These are phyloP conservation scores for Marasmarcha lunaedactyla DNA, from an alignment of 2,888 invertebrate genomes.

Conservation along the genomic window DNA sequence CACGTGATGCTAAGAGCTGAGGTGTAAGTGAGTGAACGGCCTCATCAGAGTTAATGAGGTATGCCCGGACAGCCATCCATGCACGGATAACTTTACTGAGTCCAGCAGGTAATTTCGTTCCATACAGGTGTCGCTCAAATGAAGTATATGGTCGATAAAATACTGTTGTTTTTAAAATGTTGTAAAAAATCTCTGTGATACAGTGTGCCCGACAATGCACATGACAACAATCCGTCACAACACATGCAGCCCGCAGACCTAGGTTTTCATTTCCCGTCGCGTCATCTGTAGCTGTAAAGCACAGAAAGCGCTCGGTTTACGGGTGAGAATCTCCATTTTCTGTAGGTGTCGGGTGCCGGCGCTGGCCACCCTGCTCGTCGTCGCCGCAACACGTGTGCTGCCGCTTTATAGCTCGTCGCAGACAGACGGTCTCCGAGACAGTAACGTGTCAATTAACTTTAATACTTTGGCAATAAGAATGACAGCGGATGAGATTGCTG, in stretches of 20 bases:
- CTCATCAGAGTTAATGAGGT: slow-evolving; percentile 6
- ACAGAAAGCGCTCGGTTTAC: slow-evolving; percentile 32
- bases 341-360: slow-evolving; percentile 14
- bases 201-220: too few relatives aligned
- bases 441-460: too few relatives aligned
- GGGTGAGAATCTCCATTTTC: slow-evolving; percentile 35
- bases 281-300: slow-evolving; percentile 35
- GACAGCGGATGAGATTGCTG: too few relatives aligned
- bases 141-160: too few relatives aligned
- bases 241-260: neutral
- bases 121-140: too few relatives aligned
- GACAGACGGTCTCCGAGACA: too few relatives aligned
- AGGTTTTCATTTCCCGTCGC: slow-evolving; percentile 14
- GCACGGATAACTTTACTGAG: slow-evolving; percentile 2
- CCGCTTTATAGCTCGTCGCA: too few relatives aligned
- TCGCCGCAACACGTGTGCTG: slow-evolving; percentile 13
- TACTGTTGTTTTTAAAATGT: too few relatives aligned
- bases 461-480: too few relatives aligned
- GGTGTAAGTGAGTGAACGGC: slow-evolving; percentile 51
- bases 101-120: neutral
- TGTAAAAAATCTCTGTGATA: too few relatives aligned
- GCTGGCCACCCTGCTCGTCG: slow-evolving; percentile 30
- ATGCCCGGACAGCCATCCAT: slow-evolving; percentile 9
- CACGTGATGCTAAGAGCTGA: slow-evolving; percentile 33
- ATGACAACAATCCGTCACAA: too few relatives aligned